Conservation (phyloP, 2,113 vertebrate genomes). For the Procavia capensis region DNA sequence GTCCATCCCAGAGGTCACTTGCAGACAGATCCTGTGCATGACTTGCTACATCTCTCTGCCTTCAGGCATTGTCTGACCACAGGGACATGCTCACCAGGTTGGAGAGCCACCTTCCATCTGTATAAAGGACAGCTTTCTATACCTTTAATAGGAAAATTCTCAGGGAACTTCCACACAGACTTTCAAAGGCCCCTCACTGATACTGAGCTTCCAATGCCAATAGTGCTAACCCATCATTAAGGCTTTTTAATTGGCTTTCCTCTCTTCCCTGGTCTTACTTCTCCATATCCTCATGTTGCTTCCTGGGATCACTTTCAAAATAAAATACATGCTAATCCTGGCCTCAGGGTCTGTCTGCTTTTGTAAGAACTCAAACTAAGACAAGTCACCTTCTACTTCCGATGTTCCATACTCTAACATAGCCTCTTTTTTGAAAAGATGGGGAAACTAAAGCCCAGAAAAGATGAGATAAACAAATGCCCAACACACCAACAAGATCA, state of each 20-base stretch:
- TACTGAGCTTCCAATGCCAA: background rate
- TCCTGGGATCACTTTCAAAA: background rate
- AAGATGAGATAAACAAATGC: background rate
- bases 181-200: background rate
- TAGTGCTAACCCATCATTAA: background rate
- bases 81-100: background rate
- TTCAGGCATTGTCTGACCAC: background rate
- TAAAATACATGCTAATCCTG: background rate
- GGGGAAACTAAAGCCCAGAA: background rate
- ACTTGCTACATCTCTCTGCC: background rate
- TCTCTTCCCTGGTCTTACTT: background rate
- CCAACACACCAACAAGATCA: background rate
- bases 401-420: background rate
- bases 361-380: background rate
- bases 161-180: background rate
- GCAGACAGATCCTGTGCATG: background rate
- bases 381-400: background rate
- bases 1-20: background rate
- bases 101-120: background rate
- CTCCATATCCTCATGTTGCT: background rate
- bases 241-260: background rate
- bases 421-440: conserved; percentile 1
- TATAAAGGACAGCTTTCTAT: background rate
- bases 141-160: background rate
- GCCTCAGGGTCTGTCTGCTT: background rate